Conservation (phyloP, 2,797 vertebrate genomes). For the Rhynchotus rufescens region DNA sequence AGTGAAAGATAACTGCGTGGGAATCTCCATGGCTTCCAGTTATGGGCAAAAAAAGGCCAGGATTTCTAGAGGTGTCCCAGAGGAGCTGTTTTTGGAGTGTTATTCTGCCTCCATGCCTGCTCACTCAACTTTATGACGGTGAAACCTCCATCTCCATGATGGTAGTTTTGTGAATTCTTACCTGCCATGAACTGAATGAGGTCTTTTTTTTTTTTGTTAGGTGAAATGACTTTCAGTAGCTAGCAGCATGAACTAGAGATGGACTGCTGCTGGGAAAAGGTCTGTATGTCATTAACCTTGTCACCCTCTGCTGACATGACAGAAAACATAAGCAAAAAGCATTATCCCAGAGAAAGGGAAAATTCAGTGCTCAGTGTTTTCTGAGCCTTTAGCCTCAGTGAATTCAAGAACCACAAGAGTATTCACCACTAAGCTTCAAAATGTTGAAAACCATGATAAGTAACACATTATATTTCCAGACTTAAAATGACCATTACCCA, state of each 20-base stretch:
- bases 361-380: not conserved
- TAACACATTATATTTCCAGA: not conserved
- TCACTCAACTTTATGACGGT: not conserved
- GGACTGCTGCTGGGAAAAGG: constrained; percentile 23
- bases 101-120: not conserved
- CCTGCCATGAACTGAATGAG: not conserved
- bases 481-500: not conserved
- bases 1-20: not conserved
- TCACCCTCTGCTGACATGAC: constrained; percentile 36
- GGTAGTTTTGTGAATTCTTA: not conserved
- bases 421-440: not conserved
- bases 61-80: not conserved
- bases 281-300: constrained; percentile 22
- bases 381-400: constrained; percentile 14
- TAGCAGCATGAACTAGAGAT: not conserved
- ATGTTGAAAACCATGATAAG: not conserved
- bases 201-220: not conserved
- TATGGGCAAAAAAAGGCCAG: not conserved
- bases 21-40: not conserved
- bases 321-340: constrained; percentile 27
- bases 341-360: not conserved
- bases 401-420: constrained; percentile 26
- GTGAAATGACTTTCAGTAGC: not conserved
- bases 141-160: not conserved
- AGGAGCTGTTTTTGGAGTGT: accelerated